Percentiles rank a stretch among this genome's conserved stretches.
These are phyloP conservation scores for Lepidurus apus DNA, from an alignment of 1,140 invertebrate species.

Conservation along the genomic window DNA sequence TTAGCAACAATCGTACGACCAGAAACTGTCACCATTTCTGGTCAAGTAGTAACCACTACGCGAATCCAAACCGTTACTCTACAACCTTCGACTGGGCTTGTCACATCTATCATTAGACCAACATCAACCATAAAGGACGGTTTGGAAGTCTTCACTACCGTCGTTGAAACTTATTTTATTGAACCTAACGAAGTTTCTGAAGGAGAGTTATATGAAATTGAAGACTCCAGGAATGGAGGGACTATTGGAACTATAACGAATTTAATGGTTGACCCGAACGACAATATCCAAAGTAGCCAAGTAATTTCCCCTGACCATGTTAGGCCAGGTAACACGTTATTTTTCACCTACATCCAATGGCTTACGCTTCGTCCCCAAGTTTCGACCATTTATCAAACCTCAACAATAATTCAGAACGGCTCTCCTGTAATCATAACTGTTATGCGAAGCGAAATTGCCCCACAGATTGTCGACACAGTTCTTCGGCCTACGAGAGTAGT, in stretches of 20 bases:
- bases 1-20: not conserved
- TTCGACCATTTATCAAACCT: not conserved
- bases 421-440: not conserved
- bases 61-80: not conserved
- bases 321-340: not conserved
- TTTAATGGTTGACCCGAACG: not conserved
- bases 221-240: too few relatives aligned
- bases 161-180: too few relatives aligned
- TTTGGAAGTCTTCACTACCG: too few relatives aligned
- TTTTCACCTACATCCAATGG: not conserved
- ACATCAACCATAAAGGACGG: too few relatives aligned
- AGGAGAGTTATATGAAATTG: too few relatives aligned
- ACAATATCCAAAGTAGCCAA: not conserved
- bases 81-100: too few relatives aligned
- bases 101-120: too few relatives aligned
- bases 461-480: not conserved
- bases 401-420: not conserved
- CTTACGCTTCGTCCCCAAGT: not conserved
- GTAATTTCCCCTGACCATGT: not conserved
- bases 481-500: not conserved
- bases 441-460: not conserved
- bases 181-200: too few relatives aligned
- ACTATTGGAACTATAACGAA: not conserved
- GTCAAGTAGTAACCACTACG: not conserved
- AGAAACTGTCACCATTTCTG: not conserved